A percentile compares a stretch with the other conserved stretches of the same genome.
Conservation (phyloP, 2,113 vertebrate species). For the Morone chrysops region DNA sequence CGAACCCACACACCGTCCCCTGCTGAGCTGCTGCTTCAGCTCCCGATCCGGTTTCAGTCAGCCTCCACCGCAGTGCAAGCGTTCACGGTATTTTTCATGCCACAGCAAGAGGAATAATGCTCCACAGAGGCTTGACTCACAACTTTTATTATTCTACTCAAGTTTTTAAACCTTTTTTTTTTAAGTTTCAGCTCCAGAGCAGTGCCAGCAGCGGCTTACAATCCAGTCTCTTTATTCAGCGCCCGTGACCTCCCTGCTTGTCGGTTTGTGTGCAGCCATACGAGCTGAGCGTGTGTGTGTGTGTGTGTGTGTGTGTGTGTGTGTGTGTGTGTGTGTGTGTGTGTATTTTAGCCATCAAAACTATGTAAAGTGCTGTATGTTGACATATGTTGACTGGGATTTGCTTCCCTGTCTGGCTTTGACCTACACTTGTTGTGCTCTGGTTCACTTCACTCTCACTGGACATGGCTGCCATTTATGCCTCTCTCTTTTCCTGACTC, state of each 20-base stretch:
- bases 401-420: constrained; percentile 28
- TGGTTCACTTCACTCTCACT: constrained; percentile 37
- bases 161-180: constrained; percentile 49
- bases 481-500: not conserved
- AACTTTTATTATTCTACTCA: constrained; percentile 61
- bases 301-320: constrained; percentile 30
- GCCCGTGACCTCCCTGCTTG: constrained; percentile 36
- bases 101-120: constrained; percentile 23
- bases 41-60: constrained; percentile 65
- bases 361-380: constrained; percentile 29
- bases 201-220: constrained; percentile 39
- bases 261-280: not conserved
- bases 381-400: not conserved
- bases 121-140: constrained; percentile 43
- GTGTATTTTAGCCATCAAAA: not conserved
- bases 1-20: constrained; percentile 49
- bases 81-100: constrained; percentile 48
- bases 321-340: constrained; percentile 19
- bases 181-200: constrained; percentile 21
- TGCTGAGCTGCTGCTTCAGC: constrained; percentile 55
- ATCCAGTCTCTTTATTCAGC: constrained; percentile 44
- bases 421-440: constrained; percentile 49
- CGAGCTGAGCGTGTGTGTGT: not conserved
- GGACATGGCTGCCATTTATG: constrained; percentile 19
- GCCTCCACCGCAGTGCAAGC: constrained; percentile 51